These are phyloP conservation scores for Patiria pectinifera DNA, from an alignment of 53 echinoderm and acorn worm species.

Conservation along the genomic window DNA sequence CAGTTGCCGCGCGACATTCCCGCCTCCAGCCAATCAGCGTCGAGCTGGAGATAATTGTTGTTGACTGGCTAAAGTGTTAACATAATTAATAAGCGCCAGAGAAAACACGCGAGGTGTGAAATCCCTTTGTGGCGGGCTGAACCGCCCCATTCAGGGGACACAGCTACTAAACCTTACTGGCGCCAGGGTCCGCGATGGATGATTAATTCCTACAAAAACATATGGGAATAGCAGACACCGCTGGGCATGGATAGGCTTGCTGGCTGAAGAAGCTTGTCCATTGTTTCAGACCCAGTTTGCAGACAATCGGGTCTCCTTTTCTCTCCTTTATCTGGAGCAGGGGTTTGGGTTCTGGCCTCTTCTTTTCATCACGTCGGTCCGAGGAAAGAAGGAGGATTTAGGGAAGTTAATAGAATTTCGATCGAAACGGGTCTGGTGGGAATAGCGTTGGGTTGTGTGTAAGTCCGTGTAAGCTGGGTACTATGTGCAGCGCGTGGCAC, in stretches of 20 bases:
- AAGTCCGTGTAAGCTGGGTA: constrained; percentile 18
- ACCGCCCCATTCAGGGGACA: constrained; percentile 84
- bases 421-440: constrained; percentile 42
- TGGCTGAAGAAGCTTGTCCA: constrained; percentile 3
- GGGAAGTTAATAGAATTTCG: constrained; percentile 78
- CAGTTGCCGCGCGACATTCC: constrained; percentile 70
- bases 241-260: neutral
- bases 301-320: neutral
- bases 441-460: neutral
- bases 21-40: constrained; percentile 81
- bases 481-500: neutral
- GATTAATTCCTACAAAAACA: constrained; percentile 89
- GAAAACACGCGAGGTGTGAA: constrained; percentile 99
- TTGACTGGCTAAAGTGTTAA: constrained; percentile 99
- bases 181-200: constrained; percentile 81
- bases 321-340: neutral
- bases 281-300: constrained; percentile 62
- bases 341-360: neutral
- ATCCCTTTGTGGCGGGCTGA: constrained; percentile 75
- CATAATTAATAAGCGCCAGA: constrained; percentile 99
- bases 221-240: constrained; percentile 48
- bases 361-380: neutral
- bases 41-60: constrained; percentile 91
- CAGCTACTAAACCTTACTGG: constrained; percentile 83
- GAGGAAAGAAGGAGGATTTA: constrained; percentile 32